Conservation (phyloP, 64 coral and sea anemone species). For the Dendrophyllia cribrosa region DNA sequence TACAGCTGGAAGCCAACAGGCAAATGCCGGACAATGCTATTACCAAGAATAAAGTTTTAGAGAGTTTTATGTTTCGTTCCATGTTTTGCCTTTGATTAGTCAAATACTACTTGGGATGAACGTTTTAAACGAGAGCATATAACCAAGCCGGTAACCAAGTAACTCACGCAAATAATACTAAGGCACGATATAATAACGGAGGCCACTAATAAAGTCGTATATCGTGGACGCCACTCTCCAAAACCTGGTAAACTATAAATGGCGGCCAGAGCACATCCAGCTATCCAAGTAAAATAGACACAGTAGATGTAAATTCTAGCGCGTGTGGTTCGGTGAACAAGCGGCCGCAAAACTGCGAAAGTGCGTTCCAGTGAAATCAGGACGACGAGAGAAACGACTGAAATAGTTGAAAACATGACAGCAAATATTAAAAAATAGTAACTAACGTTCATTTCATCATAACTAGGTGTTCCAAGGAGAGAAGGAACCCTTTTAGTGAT, state of each 20-base stretch:
- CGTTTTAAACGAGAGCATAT: neutral
- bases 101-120: neutral
- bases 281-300: neutral
- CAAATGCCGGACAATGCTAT: constrained; percentile 1
- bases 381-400: neutral
- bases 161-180: neutral
- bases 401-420: neutral
- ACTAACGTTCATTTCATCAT: no score
- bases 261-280: neutral
- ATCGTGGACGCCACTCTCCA: no score
- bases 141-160: neutral
- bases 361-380: neutral
- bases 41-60: neutral
- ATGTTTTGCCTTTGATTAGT: neutral
- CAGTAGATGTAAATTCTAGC: neutral
- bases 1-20: neutral
- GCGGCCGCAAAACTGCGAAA: neutral
- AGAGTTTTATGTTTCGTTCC: constrained; percentile 5
- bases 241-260: neutral
- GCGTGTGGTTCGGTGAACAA: neutral
- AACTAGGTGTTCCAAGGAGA: no score
- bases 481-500: neutral
- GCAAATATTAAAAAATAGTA: neutral
- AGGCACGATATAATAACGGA: neutral
- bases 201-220: neutral